phyloP scores from a whole-genome alignment of 37 sponge, comb jelly and placozoan species.

The Cladorhizidae sp. region DNA sequence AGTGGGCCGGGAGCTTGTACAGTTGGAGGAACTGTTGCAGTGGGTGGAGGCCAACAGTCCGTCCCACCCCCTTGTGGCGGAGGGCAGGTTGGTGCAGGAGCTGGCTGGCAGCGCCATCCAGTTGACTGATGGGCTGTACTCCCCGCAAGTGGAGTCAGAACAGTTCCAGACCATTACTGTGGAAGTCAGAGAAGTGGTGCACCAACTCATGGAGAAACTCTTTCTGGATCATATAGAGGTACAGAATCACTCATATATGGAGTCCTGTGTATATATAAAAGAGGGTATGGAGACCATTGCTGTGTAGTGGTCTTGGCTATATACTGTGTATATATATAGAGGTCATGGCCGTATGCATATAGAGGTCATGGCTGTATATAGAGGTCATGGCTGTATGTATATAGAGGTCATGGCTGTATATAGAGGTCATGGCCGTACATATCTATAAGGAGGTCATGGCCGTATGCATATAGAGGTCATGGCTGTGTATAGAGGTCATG shows the following conservation, averaged over 20 bases:
- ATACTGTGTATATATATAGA: too few relatives aligned
- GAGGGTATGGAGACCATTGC: background rate
- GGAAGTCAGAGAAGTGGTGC: constrained; percentile 24
- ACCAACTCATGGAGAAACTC: constrained; percentile 33
- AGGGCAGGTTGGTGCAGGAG: constrained; percentile 31
- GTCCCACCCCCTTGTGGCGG: background rate
- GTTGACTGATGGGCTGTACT: constrained; percentile 65
- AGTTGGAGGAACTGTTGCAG: constrained; percentile 64
- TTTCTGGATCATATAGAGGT: constrained; percentile 55
- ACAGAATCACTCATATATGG: background rate
- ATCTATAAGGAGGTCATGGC: too few relatives aligned
- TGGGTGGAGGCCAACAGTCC: constrained; percentile 8
- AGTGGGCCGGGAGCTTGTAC: constrained; percentile 63
- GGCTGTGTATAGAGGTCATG: too few relatives aligned
- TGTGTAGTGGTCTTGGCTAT: too few relatives aligned
- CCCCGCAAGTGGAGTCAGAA: constrained; percentile 58
- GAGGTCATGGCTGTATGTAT: too few relatives aligned
- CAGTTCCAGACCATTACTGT: constrained; percentile 56
- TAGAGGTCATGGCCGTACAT: too few relatives aligned
- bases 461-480: too few relatives aligned
- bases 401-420: too few relatives aligned
- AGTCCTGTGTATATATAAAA: background rate
- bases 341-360: too few relatives aligned
- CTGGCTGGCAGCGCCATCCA: constrained; percentile 66
- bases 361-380: too few relatives aligned